phyloP scores from a whole-genome alignment of 2,113 vertebrate species.

The Hystrix cristata region DNA sequence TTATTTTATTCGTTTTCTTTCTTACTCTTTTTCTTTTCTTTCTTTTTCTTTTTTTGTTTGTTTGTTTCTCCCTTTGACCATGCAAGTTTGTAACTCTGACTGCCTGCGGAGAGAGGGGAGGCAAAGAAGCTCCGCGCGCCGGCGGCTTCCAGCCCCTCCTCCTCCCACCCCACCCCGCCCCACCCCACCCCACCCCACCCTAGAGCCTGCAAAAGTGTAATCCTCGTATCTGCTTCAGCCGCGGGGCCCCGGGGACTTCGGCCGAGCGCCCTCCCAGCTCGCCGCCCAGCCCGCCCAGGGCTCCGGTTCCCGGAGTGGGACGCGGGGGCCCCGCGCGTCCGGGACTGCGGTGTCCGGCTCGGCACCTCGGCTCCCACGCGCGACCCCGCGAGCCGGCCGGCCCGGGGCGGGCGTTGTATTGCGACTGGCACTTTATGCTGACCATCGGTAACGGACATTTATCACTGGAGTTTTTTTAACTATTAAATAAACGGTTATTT shows the following conservation, averaged over 20 bases:
- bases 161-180: not conserved
- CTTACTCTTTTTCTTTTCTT: not conserved
- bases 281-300: not conserved
- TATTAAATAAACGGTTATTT: constrained; percentile 97
- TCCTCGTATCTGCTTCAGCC: constrained; percentile 78
- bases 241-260: not conserved
- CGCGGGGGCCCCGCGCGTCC: rapidly evolving
- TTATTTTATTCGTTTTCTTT: constrained; percentile 88
- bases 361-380: constrained; percentile 68
- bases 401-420: constrained; percentile 92
- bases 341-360: not conserved
- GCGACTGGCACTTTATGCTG: constrained; percentile 99
- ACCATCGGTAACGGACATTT: constrained; percentile 98
- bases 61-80: constrained; percentile 76
- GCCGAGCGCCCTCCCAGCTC: not conserved
- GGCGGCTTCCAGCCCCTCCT: not conserved
- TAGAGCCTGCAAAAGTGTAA: constrained; percentile 86
- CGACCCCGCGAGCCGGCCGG: constrained; percentile 79
- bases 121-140: constrained; percentile 20
- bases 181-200: not conserved
- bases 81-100: constrained; percentile 86
- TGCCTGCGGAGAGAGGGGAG: constrained; percentile 81
- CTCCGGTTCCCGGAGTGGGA: not conserved
- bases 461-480: constrained; percentile 96
- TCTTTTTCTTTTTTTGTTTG: constrained; percentile 7